Evolutionary conservation across 2,888 invertebrate species (phyloP), one percentile per base, ranked within the genome.

Genomic region (Eurytoma adleriae): DNA sequence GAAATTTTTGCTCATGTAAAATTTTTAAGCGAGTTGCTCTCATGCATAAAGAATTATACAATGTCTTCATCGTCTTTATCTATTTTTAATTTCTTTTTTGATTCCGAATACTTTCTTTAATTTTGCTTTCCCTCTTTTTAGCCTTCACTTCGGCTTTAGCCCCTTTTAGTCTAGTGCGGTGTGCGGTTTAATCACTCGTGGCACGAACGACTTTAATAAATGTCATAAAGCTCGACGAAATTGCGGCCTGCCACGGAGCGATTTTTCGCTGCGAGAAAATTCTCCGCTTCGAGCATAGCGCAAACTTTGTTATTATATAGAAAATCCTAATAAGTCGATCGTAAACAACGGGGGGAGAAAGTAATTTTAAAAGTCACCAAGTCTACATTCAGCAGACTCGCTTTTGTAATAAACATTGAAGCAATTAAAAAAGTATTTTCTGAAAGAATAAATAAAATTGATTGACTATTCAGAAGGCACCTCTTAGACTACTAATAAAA

Each of bases 101-200:
- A 74, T 79, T 71, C 54, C 64, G 40, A 67, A 71, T 67, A 71
- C 54, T 71, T 80, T 71, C 66, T 48, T 48, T 20, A 30, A 40
- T 71, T 52, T 18, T 7, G 5, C 59, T 30, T n/a, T 24, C 3
- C 50, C n/a, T 54, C 18, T 54, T n/a, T 48, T 18, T 40, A 40
- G 1, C 4, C 48, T 16, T 70, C 13, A 40, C 64, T 69, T 68
- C 27, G 7, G 20, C 64, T 16, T 68, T 54, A 3, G n/a, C 66
- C 7, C 16, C n/a, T 40, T 40, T 67, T 0, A 48, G 57, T 70
- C 54, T 73, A 78, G 61, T 56, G 62, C 57, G 71, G 40, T 69
- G 73, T 82, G 83, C 83, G 80, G 77, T 74, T 82, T 76, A 70
- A 81, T 84, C 83, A 84, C 71, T 70, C 66, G 68, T 62, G 54